Evolutionary conservation across 2,113 vertebrate species (phyloP).

Genomic region (Rafetus swinhoei): DNA sequence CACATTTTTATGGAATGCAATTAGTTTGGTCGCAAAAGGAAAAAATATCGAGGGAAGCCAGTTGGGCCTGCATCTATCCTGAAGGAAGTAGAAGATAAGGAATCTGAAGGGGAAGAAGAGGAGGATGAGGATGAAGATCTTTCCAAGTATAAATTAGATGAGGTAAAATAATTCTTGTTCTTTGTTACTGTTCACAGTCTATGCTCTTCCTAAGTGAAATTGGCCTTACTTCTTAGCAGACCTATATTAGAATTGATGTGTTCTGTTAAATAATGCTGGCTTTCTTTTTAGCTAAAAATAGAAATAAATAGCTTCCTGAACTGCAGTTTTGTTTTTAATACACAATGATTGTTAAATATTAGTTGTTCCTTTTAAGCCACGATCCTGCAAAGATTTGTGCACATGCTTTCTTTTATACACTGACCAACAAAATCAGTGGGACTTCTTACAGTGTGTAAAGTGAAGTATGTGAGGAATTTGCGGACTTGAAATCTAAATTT

Average conservation of each 20-base stretch:
- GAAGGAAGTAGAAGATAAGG: slow-evolving; percentile 92
- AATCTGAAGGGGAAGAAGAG: slow-evolving; percentile 91
- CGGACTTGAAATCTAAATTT: background rate
- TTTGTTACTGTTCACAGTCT: background rate
- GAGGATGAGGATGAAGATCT: slow-evolving; percentile 97
- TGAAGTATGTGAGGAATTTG: background rate
- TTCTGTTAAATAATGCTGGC: background rate
- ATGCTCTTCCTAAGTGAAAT: background rate
- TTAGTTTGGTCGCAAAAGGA: slow-evolving; percentile 99
- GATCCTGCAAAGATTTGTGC: background rate
- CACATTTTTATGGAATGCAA: background rate
- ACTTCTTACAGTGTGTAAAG: background rate
- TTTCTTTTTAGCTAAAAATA: background rate
- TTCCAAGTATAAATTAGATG: slow-evolving; percentile 96
- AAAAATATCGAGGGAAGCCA: slow-evolving; percentile 92
- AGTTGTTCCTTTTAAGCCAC: background rate
- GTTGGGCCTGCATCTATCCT: slow-evolving; percentile 82
- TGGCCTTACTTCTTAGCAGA: background rate
- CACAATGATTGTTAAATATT: background rate
- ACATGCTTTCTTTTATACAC: background rate
- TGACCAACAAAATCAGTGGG: background rate
- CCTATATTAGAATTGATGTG: background rate
- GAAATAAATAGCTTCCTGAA: background rate
- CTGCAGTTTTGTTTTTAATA: background rate
- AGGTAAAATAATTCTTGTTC: slow-evolving; percentile 70